Evolutionary conservation across 2,888 invertebrate genomes (phyloP), one percentile per base, ranked within the genome.

Genomic region (Cataglyphis rosenhaueri): DNA sequence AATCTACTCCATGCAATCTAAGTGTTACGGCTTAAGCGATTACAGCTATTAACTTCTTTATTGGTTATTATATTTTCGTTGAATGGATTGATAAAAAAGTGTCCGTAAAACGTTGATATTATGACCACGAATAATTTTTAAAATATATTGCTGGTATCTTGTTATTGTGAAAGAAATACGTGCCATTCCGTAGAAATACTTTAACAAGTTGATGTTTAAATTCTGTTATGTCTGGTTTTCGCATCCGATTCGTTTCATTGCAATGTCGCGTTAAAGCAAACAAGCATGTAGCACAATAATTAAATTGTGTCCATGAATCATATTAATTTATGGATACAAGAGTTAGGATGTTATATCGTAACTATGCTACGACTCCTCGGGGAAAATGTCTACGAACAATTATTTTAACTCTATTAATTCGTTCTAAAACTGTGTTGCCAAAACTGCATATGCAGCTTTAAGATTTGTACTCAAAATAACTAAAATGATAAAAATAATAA

Each of bases 11-110:
- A 44, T 66, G 62, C 71, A 81, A 82, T 85, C 74, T 84, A 66
- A 78, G 73, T 41, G 48, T 81, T 71, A 57, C 52, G 65, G 73
- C 84, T 84, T 85, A 85, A 83, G 61, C 65, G 87, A 88, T 89
- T 87, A 87, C 61, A 44, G 29, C 12, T 59, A 57, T 66, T 66
- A 75, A 62, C 35, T 65, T 12, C 48, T 87, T 87, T 83, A 84
- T 86, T 82, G 61, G 73, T 41, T 59, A 29, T 59, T 75, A 61
- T 32, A 76, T 44, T 57, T 85, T 83, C 78, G 44, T n/a, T 9
- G 61, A 81, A 83, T 73, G 62, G 70, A 87, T 87, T 84, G 29
- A 81, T 55, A 75, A 74, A 83, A 83, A 79, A 65, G 64, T 35
- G 59, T 66, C 5, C 5, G 6, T 25, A 25, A 68, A n/a, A 25